Evolutionary conservation across 2,888 invertebrate species (phyloP).

Genomic region (Osmoderma eremita): DNA sequence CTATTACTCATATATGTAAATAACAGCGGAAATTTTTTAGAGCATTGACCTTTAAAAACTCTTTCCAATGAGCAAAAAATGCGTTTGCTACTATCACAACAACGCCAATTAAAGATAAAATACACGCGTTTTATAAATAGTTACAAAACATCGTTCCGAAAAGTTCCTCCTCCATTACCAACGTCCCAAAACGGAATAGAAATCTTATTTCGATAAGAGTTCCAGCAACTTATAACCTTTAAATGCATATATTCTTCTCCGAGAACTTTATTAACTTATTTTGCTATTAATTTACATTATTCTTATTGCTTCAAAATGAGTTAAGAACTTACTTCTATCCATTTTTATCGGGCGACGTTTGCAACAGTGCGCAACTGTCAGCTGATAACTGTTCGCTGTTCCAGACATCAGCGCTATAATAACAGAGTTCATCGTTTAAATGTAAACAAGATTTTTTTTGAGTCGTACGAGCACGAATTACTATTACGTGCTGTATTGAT

Average conservation of each 20-base stretch:
- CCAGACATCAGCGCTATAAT: neutral
- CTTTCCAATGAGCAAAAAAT: neutral
- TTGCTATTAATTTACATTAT: neutral
- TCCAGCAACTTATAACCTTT: too few relatives aligned
- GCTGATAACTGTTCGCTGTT: constrained; percentile 1
- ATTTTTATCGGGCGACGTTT: neutral
- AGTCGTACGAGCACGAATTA: neutral
- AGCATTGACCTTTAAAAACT: constrained; percentile 27
- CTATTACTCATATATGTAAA: too few relatives aligned
- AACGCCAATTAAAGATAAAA: constrained; percentile 18
- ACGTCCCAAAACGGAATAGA: neutral
- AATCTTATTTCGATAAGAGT: too few relatives aligned
- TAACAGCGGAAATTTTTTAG: constrained; percentile 21
- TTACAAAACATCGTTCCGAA: constrained; percentile 12
- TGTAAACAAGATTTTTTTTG: constrained; percentile 30
- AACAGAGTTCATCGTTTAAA: constrained; percentile 3
- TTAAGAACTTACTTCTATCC: neutral
- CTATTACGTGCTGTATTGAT: too few relatives aligned
- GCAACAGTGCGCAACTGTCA: neutral
- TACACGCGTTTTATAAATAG: constrained; percentile 10
- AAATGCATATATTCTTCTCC: too few relatives aligned
- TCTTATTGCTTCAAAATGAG: neutral
- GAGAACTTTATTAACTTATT: too few relatives aligned
- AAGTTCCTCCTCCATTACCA: constrained; percentile 1
- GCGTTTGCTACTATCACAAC: neutral